Conservation (phyloP, 2,797 vertebrate species). For the Setipinna tenuifilis region DNA sequence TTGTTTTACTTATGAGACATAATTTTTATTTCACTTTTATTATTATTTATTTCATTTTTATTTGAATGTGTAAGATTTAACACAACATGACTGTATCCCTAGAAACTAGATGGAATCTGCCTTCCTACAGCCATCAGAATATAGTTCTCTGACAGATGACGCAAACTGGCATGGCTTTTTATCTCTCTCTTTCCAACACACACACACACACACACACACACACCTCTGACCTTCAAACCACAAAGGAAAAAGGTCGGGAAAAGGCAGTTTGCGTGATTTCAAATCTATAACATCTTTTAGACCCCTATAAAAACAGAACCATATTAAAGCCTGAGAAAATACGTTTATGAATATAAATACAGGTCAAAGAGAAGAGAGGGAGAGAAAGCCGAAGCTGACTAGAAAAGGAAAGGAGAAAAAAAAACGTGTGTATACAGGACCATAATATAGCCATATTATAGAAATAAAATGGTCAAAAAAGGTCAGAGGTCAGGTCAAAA, state of each 20-base stretch:
- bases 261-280: slow-evolving; percentile 61
- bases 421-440: slow-evolving; percentile 37
- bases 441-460: no score
- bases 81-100: neutral
- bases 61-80: neutral
- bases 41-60: no score
- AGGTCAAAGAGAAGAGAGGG: neutral
- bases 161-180: slow-evolving; percentile 34
- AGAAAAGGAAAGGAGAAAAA: neutral
- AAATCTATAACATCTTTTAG: slow-evolving; percentile 66
- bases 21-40: no score
- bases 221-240: slow-evolving; percentile 61
- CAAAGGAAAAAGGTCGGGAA: slow-evolving; percentile 64
- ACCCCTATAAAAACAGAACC: slow-evolving; percentile 56
- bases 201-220: neutral
- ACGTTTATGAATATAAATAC: slow-evolving; percentile 53
- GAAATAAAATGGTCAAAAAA: slow-evolving; percentile 38
- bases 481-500: neutral
- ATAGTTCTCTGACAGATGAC: slow-evolving; percentile 60
- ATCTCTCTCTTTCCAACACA: neutral
- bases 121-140: slow-evolving; percentile 51
- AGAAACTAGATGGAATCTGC: neutral
- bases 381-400: no score
- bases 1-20: neutral
- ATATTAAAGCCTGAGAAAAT: slow-evolving; percentile 57